Evolutionary conservation across 1,140 invertebrate genomes (phyloP), one percentile per base, ranked within the genome.

Genomic region (Dryas iulia): DNA sequence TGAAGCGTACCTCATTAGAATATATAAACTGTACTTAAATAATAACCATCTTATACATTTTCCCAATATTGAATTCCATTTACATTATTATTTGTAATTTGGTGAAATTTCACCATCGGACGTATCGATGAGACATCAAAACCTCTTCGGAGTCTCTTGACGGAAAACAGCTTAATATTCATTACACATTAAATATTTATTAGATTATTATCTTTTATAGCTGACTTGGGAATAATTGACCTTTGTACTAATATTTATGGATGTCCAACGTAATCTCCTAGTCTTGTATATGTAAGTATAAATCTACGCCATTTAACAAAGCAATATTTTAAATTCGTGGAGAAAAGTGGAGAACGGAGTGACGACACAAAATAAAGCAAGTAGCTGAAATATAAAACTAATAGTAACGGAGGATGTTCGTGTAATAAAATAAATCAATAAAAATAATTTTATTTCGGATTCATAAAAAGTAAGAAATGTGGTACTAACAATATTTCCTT

Each of bases 161-260:
- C 23, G 25, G 14, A 52, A 61, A 53, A 53, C 59, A 61, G 47
- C 39, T 61, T 61, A 61, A 52, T 61, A 61, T 52, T 61, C 39
- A 61, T 52, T 61, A 61, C 10, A 18, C 59, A 61, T 61, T 61
- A 61, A 61, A 61, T 61, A 61, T 61, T 61, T 61, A 61, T 61
- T 52, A 52, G n/a, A 61, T 61, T 61, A 52, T 61, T 61, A 61
- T 61, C 59, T 61, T 61, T 61, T 61, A 61, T 21, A 28, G 59
- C 21, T 23, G 31, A 30, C 39, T 61, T 30, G 39, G 25, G 59
- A 52, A 30, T 61, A 61, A 61, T 61, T 61, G 59, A 52, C 18
- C 24, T 59, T 8, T 31, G 30, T 59, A 11, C n/a, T 31, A n/a
- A n/a, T n/a, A n/a, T n/a, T n/a, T n/a, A n/a, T n/a, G 26, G 6